Conservation (phyloP, 53 echinoderm and acorn worm species). For the Stichopus horrens region DNA sequence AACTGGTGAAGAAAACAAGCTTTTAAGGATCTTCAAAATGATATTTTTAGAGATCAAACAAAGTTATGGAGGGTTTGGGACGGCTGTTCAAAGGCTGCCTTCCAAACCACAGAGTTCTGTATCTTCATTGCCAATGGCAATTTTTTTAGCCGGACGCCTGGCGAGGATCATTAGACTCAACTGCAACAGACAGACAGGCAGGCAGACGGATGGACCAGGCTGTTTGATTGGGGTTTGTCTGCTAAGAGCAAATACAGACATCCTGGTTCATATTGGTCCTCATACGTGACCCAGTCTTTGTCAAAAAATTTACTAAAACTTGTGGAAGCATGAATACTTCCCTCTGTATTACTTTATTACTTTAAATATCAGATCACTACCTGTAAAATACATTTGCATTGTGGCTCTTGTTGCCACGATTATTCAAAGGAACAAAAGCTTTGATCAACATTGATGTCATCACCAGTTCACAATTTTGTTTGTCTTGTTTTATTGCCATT, state of each 20-base stretch:
- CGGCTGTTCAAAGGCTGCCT: not conserved
- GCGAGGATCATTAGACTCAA: no score
- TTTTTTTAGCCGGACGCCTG: not conserved
- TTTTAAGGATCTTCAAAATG: not conserved
- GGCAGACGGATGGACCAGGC: not conserved
- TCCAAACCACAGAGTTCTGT: not conserved
- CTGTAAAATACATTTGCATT: no score
- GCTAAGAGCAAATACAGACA: slow-evolving; percentile 20
- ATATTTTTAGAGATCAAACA: slow-evolving; percentile 23
- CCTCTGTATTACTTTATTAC: no score
- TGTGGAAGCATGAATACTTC: no score
- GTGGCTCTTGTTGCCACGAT: no score
- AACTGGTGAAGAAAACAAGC: not conserved
- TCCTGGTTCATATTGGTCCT: slow-evolving; percentile 6
- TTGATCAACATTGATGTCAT: no score
- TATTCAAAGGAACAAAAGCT: no score
- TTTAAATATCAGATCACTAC: no score
- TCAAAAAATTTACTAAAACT: no score
- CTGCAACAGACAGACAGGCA: not conserved
- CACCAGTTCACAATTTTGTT: no score
- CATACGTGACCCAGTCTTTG: no score
- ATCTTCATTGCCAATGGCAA: slow-evolving; percentile 16
- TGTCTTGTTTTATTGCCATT: no score
- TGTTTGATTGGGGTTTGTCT: slow-evolving; percentile 17
- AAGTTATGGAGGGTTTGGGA: not conserved